These are phyloP conservation scores for Drosophila hydei DNA, from an alignment of 1,140 invertebrate genomes.

Conservation along the genomic window DNA sequence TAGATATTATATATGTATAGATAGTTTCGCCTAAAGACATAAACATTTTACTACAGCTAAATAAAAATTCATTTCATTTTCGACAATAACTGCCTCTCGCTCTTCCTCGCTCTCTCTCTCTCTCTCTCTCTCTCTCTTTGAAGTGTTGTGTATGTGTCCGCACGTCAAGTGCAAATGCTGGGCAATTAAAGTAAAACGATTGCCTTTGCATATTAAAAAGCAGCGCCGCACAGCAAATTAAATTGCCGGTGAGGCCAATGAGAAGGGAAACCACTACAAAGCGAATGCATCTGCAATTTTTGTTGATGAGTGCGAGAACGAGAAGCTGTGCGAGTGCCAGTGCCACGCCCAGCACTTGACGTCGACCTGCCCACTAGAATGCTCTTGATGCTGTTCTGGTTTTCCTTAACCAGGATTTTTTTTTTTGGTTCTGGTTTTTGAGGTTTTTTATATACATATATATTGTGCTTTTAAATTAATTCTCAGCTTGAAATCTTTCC, in stretches of 20 bases:
- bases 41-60: too few relatives aligned
- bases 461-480: neutral
- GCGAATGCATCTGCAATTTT: slow-evolving; percentile 23
- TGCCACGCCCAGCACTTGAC: slow-evolving; percentile 6
- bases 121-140: neutral
- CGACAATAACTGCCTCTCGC: neutral
- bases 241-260: slow-evolving; percentile 35
- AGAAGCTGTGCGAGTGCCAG: neutral
- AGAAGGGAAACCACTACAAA: slow-evolving; percentile 42
- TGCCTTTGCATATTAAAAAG: slow-evolving; percentile 36
- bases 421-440: neutral
- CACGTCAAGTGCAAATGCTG: slow-evolving; percentile 18
- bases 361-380: neutral
- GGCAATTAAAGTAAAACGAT: slow-evolving; percentile 30
- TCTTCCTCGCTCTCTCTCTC: neutral
- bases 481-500: too few relatives aligned
- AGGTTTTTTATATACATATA: slow-evolving; percentile 9
- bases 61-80: too few relatives aligned
- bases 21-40: too few relatives aligned
- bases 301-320: slow-evolving; percentile 4
- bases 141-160: neutral
- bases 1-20: too few relatives aligned
- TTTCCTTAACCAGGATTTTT: neutral
- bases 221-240: slow-evolving; percentile 26
- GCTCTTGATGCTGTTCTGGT: neutral